A percentile compares a stretch with the other conserved stretches of the same genome.
phyloP scores from a whole-genome alignment of 2,888 invertebrate genomes.

The Hirudinaria manillensis region DNA sequence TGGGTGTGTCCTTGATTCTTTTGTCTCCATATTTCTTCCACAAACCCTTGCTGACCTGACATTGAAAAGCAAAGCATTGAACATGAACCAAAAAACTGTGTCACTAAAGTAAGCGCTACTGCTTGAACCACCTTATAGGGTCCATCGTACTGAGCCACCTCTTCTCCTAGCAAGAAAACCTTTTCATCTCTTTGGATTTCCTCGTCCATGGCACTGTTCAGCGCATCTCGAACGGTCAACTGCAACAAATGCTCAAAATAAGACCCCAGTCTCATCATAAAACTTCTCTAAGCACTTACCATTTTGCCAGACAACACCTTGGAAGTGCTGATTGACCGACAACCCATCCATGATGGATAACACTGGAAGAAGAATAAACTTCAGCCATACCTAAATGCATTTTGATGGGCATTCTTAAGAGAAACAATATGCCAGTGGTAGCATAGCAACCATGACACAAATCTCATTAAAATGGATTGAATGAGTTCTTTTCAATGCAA shows the following conservation, averaged over 20 bases:
- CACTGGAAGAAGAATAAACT: too few species aligned
- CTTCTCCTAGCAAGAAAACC: constrained; percentile 81
- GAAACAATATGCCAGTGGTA: too few species aligned
- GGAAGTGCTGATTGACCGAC: too few species aligned
- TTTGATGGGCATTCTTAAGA: too few species aligned
- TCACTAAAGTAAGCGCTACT: not conserved
- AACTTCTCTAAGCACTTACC: too few species aligned
- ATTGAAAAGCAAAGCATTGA: not conserved
- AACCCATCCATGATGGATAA: too few species aligned
- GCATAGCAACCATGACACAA: too few species aligned
- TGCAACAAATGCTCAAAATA: constrained; percentile 47
- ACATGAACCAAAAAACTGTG: not conserved
- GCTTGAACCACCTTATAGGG: constrained; percentile 66
- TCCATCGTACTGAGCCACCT: constrained; percentile 97
- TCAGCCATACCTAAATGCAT: too few species aligned
- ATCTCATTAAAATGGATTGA: too few species aligned
- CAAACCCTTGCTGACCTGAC: constrained; percentile 79
- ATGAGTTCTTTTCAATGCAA: too few species aligned
- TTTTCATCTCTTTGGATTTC: constrained; percentile 85
- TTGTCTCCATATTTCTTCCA: constrained; percentile 98
- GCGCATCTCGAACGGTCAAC: constrained; percentile 90
- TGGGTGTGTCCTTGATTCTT: constrained; percentile 92
- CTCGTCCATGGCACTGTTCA: constrained; percentile 91
- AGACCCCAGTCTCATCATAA: too few species aligned
- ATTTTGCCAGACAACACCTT: too few species aligned